phyloP scores from a whole-genome alignment of 2,113 vertebrate species.

The Stegastes partitus region DNA sequence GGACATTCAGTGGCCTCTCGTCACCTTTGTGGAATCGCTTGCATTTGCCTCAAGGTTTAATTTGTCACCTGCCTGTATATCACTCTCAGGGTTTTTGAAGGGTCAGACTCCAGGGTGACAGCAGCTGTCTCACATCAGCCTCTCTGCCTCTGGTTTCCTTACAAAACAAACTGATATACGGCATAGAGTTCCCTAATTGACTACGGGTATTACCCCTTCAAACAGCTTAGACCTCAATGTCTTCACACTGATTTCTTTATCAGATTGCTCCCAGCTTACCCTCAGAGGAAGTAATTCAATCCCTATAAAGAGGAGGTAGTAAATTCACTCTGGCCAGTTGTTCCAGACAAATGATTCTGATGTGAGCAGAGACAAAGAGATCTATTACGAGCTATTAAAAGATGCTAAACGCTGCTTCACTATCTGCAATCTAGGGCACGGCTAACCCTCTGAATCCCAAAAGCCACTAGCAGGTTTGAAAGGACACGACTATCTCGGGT shows the following conservation, averaged over 20 bases:
- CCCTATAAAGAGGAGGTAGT: slow-evolving; percentile 12
- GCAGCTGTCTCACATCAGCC: background rate
- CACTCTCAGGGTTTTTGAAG: background rate
- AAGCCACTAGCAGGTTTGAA: no score
- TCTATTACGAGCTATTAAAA: slow-evolving; percentile 28
- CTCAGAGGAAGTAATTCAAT: slow-evolving; percentile 33
- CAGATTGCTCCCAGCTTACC: slow-evolving; percentile 37
- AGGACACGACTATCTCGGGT: no score
- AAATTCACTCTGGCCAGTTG: slow-evolving; percentile 37
- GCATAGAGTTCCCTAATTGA: slow-evolving; percentile 1
- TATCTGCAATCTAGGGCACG: background rate
- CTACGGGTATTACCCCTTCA: slow-evolving; percentile 9
- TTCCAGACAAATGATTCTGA: slow-evolving; percentile 27
- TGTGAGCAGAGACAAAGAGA: slow-evolving; percentile 43
- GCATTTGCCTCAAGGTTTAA: background rate
- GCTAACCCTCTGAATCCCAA: no score
- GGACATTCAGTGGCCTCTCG: background rate
- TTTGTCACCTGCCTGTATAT: background rate
- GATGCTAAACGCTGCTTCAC: slow-evolving; percentile 6
- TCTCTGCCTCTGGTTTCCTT: background rate
- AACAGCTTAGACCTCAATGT: slow-evolving; percentile 31
- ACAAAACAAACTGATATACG: slow-evolving; percentile 6
- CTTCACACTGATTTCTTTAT: slow-evolving; percentile 29
- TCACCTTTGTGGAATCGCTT: background rate
- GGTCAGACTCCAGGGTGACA: background rate